These are phyloP conservation scores for Drosophila setifemur DNA, from an alignment of 1,140 invertebrate species.

Conservation along the genomic window DNA sequence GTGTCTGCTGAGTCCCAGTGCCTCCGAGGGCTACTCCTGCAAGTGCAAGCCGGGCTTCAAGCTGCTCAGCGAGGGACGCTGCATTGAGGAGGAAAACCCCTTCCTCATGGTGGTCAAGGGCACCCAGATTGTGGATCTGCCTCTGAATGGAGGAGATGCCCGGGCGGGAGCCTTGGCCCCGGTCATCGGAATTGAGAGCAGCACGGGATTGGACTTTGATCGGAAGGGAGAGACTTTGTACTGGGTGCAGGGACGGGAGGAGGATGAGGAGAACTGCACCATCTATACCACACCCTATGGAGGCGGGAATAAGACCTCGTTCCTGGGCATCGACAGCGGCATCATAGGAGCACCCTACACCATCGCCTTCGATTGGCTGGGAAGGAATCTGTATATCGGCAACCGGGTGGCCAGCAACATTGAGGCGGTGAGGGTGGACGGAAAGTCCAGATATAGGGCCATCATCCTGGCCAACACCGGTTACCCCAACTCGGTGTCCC, in stretches of 20 bases:
- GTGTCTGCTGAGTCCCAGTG: constrained; percentile 92
- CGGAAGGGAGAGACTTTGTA: constrained; percentile 91
- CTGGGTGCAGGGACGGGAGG: constrained; percentile 91
- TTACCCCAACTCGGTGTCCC: constrained; percentile 91
- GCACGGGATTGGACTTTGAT: constrained; percentile 95
- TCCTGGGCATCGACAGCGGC: constrained; percentile 90
- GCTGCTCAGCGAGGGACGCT: constrained; percentile 87
- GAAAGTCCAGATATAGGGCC: constrained; percentile 91
- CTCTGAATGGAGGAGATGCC: constrained; percentile 88
- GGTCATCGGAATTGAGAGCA: constrained; percentile 95
- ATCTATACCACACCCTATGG: constrained; percentile 92
- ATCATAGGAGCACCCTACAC: constrained; percentile 95
- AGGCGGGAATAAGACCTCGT: constrained; percentile 93
- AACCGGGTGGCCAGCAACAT: constrained; percentile 96
- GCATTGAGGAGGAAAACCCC: constrained; percentile 92
- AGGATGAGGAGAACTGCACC: constrained; percentile 91
- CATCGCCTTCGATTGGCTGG: constrained; percentile 98
- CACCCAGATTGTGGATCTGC: constrained; percentile 93
- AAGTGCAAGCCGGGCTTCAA: constrained; percentile 95
- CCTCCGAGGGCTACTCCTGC: constrained; percentile 90
- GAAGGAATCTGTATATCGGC: constrained; percentile 96
- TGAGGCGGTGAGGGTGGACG: constrained; percentile 94
- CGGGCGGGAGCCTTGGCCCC: constrained; percentile 92
- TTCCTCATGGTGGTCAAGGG: constrained; percentile 96
- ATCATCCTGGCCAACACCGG: constrained; percentile 96